These are phyloP conservation scores for Hypocryptadius cinnamomeus DNA, from an alignment of 2,113 vertebrate species.

Conservation along the genomic window DNA sequence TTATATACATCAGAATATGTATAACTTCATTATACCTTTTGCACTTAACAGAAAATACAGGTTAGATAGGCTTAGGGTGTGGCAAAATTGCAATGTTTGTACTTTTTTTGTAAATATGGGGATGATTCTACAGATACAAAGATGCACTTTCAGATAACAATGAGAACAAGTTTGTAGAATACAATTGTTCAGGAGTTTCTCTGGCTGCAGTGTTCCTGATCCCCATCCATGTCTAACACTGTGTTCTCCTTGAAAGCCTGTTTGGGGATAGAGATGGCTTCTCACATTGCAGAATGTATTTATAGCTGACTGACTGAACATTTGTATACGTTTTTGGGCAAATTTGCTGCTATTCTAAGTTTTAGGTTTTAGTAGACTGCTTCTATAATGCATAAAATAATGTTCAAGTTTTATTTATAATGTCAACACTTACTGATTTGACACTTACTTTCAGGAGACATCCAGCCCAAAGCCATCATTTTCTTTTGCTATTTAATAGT, in stretches of 20 bases:
- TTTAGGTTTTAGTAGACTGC: neutral
- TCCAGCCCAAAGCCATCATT: neutral
- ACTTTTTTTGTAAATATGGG: slow-evolving; percentile 23
- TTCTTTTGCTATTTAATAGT: neutral
- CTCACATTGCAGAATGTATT: neutral
- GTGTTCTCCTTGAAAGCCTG: neutral
- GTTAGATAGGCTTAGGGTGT: neutral
- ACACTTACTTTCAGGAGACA: neutral
- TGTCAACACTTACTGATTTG: neutral
- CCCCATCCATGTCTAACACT: neutral
- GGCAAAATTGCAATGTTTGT: slow-evolving; percentile 23
- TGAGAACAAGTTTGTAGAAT: neutral
- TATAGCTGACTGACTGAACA: slow-evolving; percentile 22
- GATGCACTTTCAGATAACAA: slow-evolving; percentile 32
- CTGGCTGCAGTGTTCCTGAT: neutral
- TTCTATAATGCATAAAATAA: neutral
- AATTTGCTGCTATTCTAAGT: slow-evolving; percentile 23
- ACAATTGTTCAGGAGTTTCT: neutral
- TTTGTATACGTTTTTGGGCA: neutral
- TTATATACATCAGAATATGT: neutral
- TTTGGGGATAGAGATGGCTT: neutral
- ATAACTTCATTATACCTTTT: neutral
- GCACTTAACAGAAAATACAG: slow-evolving; percentile 38
- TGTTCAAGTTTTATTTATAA: slow-evolving; percentile 27
- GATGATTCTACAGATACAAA: slow-evolving; percentile 26